A percentile compares a stretch with the other conserved stretches of the same genome.
These are phyloP conservation scores for Eidolon helvum DNA, from an alignment of 2,113 vertebrate genomes.

Conservation along the genomic window DNA sequence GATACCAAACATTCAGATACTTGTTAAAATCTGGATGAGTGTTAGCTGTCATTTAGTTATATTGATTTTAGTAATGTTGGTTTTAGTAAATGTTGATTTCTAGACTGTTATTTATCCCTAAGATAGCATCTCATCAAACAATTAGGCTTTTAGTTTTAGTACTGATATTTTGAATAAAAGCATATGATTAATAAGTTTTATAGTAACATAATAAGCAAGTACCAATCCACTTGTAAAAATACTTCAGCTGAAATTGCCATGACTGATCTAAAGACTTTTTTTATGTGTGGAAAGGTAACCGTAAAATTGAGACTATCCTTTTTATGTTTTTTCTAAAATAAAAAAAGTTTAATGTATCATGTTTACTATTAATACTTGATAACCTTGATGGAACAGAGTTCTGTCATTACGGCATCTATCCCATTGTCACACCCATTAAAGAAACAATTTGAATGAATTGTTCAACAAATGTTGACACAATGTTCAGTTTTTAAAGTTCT, in stretches of 20 bases:
- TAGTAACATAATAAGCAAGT: background rate
- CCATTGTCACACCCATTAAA: background rate
- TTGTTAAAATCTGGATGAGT: conserved; percentile 44
- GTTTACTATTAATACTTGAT: background rate
- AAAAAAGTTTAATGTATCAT: background rate
- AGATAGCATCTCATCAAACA: background rate
- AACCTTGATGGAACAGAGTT: background rate
- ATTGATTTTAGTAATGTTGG: background rate
- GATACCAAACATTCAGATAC: conserved; percentile 61
- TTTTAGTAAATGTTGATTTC: conserved; percentile 8
- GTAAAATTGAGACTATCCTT: background rate
- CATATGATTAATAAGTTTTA: background rate
- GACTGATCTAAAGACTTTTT: background rate
- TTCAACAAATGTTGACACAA: background rate
- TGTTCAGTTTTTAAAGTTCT: background rate
- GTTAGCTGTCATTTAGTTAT: conserved; percentile 35
- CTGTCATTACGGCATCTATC: background rate
- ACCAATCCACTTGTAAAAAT: conserved; percentile 16
- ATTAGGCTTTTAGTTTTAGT: background rate
- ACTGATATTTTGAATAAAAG: conserved; percentile 20
- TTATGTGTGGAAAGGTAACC: background rate
- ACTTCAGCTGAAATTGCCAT: background rate
- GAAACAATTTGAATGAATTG: background rate
- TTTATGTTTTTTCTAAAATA: background rate
- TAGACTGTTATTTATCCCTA: background rate